Percentiles rank a stretch among this genome's conserved stretches.
Evolutionary conservation across 2,888 invertebrate genomes (phyloP).

Genomic region (Cheilosia vulpina): DNA sequence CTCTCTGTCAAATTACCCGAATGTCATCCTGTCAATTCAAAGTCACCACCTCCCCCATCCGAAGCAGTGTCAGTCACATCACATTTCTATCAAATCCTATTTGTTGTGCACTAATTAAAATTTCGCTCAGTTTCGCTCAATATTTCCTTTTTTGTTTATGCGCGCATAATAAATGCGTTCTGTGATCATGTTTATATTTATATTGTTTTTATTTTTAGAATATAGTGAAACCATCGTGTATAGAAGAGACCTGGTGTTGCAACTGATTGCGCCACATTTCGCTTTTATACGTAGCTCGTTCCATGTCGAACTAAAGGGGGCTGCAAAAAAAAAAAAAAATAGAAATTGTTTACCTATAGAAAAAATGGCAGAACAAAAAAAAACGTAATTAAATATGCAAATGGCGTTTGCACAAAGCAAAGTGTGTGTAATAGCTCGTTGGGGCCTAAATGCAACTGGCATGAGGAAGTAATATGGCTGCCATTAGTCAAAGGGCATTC

Average conservation of each 20-base stretch:
- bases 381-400: slow-evolving; percentile 73
- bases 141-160: background rate
- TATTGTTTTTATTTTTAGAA: slow-evolving; percentile 42
- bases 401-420: slow-evolving; percentile 74
- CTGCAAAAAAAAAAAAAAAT: slow-evolving; percentile 13
- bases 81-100: slow-evolving; percentile 23
- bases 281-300: slow-evolving; percentile 15
- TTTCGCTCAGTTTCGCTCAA: slow-evolving; percentile 13
- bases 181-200: slow-evolving; percentile 21
- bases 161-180: slow-evolving; percentile 2
- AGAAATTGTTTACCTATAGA: slow-evolving; percentile 5
- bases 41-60: background rate
- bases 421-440: slow-evolving; percentile 74
- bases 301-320: slow-evolving; percentile 33
- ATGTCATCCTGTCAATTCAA: slow-evolving; percentile 41
- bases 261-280: slow-evolving; percentile 59
- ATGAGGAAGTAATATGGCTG: slow-evolving; percentile 75
- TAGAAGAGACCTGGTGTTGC: slow-evolving; percentile 44
- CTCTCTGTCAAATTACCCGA: background rate
- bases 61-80: slow-evolving; percentile 11
- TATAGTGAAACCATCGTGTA: slow-evolving; percentile 31
- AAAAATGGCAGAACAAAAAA: slow-evolving; percentile 33
- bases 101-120: slow-evolving; percentile 21
- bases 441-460: slow-evolving; percentile 72
- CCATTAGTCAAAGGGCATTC: slow-evolving; percentile 74